Conservation (phyloP, 2,888 invertebrate genomes). For the Lochmaea crataegi region DNA sequence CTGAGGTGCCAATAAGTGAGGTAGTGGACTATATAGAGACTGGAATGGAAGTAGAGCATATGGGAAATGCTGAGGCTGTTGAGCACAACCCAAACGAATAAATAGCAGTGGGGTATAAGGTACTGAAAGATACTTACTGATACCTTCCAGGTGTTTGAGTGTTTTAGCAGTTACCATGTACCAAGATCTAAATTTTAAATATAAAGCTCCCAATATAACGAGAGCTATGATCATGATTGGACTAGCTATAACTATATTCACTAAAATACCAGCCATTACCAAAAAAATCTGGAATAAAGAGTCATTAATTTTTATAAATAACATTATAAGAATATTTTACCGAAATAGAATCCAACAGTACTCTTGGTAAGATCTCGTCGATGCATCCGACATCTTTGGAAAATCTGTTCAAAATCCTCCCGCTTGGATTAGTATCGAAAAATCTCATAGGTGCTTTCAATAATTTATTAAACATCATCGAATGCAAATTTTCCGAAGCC, state of each 20-base stretch:
- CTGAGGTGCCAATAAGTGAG: too few relatives aligned
- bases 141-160: slow-evolving; percentile 73
- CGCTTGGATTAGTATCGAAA: slow-evolving; percentile 73
- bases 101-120: too few relatives aligned
- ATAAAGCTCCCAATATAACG: slow-evolving; percentile 71
- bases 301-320: too few relatives aligned
- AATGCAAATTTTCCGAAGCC: slow-evolving; percentile 70
- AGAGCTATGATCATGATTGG: slow-evolving; percentile 74
- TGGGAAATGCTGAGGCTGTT: too few relatives aligned
- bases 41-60: too few relatives aligned
- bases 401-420: slow-evolving; percentile 73
- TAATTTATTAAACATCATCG: slow-evolving; percentile 64
- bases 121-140: slow-evolving; percentile 58
- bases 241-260: slow-evolving; percentile 76
- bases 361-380: slow-evolving; percentile 64
- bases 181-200: slow-evolving; percentile 72
- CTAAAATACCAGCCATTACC: slow-evolving; percentile 76
- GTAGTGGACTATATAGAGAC: too few relatives aligned
- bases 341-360: slow-evolving; percentile 9
- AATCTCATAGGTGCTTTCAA: slow-evolving; percentile 72
- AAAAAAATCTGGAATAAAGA: slow-evolving; percentile 69
- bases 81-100: too few relatives aligned
- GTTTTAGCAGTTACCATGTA: slow-evolving; percentile 78
- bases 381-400: slow-evolving; percentile 73
- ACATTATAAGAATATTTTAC: neutral